Evolutionary conservation across 1,140 invertebrate genomes (phyloP).

Genomic region (Bombus pascuorum): DNA sequence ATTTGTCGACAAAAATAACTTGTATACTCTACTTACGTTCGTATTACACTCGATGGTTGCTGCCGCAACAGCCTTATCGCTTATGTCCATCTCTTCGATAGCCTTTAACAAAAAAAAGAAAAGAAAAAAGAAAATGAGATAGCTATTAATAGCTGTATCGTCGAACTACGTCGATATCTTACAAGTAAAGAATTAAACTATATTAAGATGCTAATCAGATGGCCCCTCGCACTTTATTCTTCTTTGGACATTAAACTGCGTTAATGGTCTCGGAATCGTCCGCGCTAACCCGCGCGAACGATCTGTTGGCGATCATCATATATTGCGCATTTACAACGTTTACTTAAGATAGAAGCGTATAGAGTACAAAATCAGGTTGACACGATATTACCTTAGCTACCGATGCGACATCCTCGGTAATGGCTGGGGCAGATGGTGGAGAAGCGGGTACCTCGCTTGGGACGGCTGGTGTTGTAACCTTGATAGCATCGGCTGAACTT

Average conservation of each 20-base stretch:
- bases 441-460: conserved; percentile 68
- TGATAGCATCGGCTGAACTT: conserved; percentile 71
- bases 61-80: conserved; percentile 79
- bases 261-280: conserved; percentile 71
- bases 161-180: not conserved
- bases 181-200: conserved; percentile 8
- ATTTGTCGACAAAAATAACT: not conserved
- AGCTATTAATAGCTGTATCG: conserved; percentile 22
- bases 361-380: not conserved
- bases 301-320: conserved; percentile 79
- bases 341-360: no score
- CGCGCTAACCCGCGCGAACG: conserved; percentile 63
- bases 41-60: conserved; percentile 78
- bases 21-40: conserved; percentile 73
- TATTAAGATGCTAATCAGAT: conserved; percentile 71
- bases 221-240: conserved; percentile 80
- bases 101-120: conserved; percentile 69
- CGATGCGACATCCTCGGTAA: conserved; percentile 81
- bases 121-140: conserved; percentile 41
- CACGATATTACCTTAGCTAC: conserved; percentile 75
- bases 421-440: conserved; percentile 73
- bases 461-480: conserved; percentile 73
- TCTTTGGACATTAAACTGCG: conserved; percentile 63
- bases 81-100: conserved; percentile 80
- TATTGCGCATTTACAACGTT: not conserved